Evolutionary conservation across 2,797 vertebrate genomes (phyloP), one percentile per base, ranked within the genome.

Genomic region (Notolabrus celidotus): DNA sequence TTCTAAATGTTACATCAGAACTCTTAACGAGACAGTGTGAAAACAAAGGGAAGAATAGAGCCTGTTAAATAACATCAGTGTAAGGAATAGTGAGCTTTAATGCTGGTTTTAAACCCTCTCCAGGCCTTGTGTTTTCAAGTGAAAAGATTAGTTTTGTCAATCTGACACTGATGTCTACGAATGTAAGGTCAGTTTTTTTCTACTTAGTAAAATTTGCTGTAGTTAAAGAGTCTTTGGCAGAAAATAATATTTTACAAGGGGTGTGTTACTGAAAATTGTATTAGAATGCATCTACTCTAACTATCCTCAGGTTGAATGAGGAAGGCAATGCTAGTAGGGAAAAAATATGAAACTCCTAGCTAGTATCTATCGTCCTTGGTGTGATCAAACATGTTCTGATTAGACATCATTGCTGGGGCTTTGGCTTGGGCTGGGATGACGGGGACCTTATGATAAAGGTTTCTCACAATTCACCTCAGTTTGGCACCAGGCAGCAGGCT

Each of bases 391-490:
- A n/a, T 49, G 41, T 58, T 64, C 20, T 27, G 41, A 61, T 70
- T 45, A 63, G n/a, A 42, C 55, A 53, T 14, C 34, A 17, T 53
- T 20, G 51, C 65, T 74, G 67, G 79, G 84, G 81, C 80, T 88
- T 84, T 52, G 55, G 83, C 83, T 87, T 70, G 72, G 66, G 80
- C 70, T 85, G 57, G 52, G 68, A 64, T 53, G 60, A 74, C 55
- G n/a, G 50, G 71, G n/a, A n/a, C 52, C 46, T 57, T 65, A 56
- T 51, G 60, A 68, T 58, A 53, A 63, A 34, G 25, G 54, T 50
- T 51, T 52, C 41, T 49, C 33, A 47, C 23, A 7, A 22, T 25
- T 15, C 7, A 27, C 31, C 69, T 83, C 46, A 36, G 55, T 69
- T 64, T 77, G 68, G 70, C 67, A 65, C 38, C 51, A 71, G 65